Evolutionary conservation across 2,888 invertebrate genomes (phyloP).

Genomic region (Eugnorisma glareosa): DNA sequence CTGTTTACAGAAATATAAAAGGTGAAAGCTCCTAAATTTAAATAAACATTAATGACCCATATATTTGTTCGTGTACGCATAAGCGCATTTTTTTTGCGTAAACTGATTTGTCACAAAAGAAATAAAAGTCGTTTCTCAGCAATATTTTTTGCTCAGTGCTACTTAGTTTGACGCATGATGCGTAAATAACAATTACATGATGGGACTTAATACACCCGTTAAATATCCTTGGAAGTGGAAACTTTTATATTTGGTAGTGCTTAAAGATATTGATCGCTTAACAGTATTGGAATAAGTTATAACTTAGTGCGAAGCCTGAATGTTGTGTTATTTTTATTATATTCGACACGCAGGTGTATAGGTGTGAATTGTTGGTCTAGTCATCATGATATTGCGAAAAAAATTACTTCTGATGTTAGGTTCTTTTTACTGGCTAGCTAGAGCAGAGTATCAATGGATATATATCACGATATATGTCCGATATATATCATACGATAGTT

Average conservation of each 20-base stretch:
- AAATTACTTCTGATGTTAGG: not conserved
- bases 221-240: not conserved
- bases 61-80: not conserved
- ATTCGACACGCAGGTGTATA: not conserved
- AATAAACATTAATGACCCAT: not conserved
- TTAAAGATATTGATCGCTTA: constrained; percentile 10
- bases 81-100: not conserved
- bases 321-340: constrained; percentile 13
- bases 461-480: too few relatives aligned
- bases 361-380: constrained; percentile 8
- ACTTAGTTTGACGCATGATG: not conserved
- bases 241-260: not conserved
- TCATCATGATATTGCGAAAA: not conserved
- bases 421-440: not conserved
- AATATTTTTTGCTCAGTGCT: not conserved
- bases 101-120: not conserved
- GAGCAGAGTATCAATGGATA: too few relatives aligned
- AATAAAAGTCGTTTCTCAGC: not conserved
- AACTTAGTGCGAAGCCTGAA: not conserved
- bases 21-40: not conserved
- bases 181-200: not conserved
- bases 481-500: too few relatives aligned
- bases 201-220: not conserved
- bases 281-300: constrained; percentile 2
- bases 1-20: not conserved